phyloP scores from a whole-genome alignment of 2,888 invertebrate species.

The Barypeithes pellucidus region DNA sequence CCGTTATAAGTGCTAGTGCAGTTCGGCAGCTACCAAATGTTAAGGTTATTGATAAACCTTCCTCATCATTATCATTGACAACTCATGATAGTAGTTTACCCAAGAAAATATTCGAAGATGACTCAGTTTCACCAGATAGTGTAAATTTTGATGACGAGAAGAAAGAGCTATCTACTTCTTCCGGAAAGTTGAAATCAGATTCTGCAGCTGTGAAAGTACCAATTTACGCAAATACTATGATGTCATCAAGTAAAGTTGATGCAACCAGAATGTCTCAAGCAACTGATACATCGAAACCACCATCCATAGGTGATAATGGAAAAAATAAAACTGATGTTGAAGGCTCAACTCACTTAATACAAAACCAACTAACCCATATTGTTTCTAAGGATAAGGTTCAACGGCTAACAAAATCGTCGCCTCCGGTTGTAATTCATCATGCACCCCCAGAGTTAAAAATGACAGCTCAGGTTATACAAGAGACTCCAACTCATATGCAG shows the following conservation, averaged over 20 bases:
- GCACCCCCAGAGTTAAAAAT: slow-evolving; percentile 69
- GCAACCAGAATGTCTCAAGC: not conserved
- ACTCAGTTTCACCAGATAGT: slow-evolving; percentile 76
- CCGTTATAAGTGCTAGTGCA: slow-evolving; percentile 70
- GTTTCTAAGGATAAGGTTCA: slow-evolving; percentile 70
- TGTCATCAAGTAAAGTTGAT: slow-evolving; percentile 14
- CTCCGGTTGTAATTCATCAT: slow-evolving; percentile 65
- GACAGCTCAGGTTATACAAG: slow-evolving; percentile 69
- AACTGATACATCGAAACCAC: slow-evolving; percentile 10
- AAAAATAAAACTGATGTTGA: slow-evolving; percentile 22
- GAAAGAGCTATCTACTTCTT: slow-evolving; percentile 62
- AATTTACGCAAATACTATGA: slow-evolving; percentile 46
- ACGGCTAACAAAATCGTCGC: slow-evolving; percentile 62
- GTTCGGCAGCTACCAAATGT: slow-evolving; percentile 68
- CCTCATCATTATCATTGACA: slow-evolving; percentile 72
- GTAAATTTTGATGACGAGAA: slow-evolving; percentile 70
- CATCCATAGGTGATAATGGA: not conserved
- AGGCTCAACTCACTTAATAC: slow-evolving; percentile 57
- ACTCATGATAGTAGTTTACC: slow-evolving; percentile 77
- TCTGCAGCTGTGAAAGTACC: slow-evolving; percentile 57
- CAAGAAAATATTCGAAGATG: slow-evolving; percentile 80
- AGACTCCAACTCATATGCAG: slow-evolving; percentile 64
- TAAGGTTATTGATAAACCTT: slow-evolving; percentile 71
- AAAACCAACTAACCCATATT: slow-evolving; percentile 64
- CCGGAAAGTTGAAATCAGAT: slow-evolving; percentile 61